These are phyloP conservation scores for Drosophila nannoptera DNA, from an alignment of 1,140 invertebrate genomes.

Conservation along the genomic window DNA sequence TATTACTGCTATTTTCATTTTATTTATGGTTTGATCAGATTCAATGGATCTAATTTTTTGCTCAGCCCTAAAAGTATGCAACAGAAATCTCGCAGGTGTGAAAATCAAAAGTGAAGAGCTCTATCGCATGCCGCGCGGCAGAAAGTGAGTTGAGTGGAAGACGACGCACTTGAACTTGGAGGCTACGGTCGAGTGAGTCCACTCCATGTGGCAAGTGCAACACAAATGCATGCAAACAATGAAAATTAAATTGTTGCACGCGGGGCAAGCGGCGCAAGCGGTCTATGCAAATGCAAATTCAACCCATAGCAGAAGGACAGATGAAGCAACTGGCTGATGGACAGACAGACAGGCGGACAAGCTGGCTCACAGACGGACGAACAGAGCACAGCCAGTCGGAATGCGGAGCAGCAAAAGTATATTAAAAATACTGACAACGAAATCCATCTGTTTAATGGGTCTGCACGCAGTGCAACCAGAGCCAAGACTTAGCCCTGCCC, in stretches of 20 bases:
- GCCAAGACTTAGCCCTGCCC: slow-evolving; percentile 21
- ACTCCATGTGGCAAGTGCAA: slow-evolving; percentile 54
- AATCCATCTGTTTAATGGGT: slow-evolving; percentile 77
- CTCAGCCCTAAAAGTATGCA: slow-evolving; percentile 49
- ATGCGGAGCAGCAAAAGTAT: slow-evolving; percentile 37
- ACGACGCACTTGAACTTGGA: slow-evolving; percentile 68
- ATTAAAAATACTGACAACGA: slow-evolving; percentile 65
- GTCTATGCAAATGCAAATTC: slow-evolving; percentile 36
- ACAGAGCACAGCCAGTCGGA: no score
- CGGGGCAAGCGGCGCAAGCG: background rate
- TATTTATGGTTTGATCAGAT: no score
- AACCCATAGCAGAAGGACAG: slow-evolving; percentile 22
- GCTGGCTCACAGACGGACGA: no score
- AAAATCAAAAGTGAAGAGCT: no score
- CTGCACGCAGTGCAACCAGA: slow-evolving; percentile 19
- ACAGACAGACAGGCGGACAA: no score
- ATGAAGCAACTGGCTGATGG: no score
- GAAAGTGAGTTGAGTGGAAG: slow-evolving; percentile 52
- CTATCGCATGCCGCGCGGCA: no score
- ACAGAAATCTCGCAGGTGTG: no score
- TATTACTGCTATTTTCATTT: no score
- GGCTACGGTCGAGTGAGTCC: slow-evolving; percentile 43
- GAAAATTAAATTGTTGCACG: slow-evolving; percentile 67
- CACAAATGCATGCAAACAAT: slow-evolving; percentile 75
- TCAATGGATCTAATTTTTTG: no score